Base-by-base conservation (phyloP, 2,888 invertebrate species). In the Himalopsyche anomala region DNA sequence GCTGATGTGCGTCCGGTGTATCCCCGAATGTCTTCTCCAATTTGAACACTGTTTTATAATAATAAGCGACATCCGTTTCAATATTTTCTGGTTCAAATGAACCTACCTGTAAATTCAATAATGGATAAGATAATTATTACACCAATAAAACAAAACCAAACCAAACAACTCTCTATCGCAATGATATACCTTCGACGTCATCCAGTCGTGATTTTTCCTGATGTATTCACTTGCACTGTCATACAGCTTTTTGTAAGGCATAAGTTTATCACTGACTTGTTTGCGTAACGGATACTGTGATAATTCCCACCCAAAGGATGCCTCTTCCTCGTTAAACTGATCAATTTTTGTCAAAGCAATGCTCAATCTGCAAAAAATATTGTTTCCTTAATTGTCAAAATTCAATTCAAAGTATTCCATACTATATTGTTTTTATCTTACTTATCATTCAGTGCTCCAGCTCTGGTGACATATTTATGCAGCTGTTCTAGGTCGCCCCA, bases 251-350 rank as follows among this genome's bases (percentile, higher is more conserved):
- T 98, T 97, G 90, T 95, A 99, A 0, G 99, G 98, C 42, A 95
- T 94, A 74, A 99, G 92, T 90, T 94, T 96, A 89, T 98, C 98
- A 88, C 96, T 95, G 0, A 96, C 92, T 90, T 94, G 92, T 91
- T 97, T 97, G 87, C 98, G 94, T 88, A 96, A 93, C 0, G 98
- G 98, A 92, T 99, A 99, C 89, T 96, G 96, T 0, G 98, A 97
- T 11, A 96, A 91, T 90, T 98, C 97, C 95, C 97, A 98, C 15
- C 96, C 97, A 90, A 96, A 99, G 28, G 98, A 94, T 51, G 94
- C 93, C 91, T 99, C 99, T 91, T 99, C 99, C 90, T 96, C 96
- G 91, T 99, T 99, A 90, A 99, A 98, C 87, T 95, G 94, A 90
- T 98, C 97, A 88, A 98, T 97, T 87, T 94, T 95, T 80, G 95